These are phyloP conservation scores for Paedocypris micromegethes DNA, from an alignment of 2,797 vertebrate species.

Conservation along the genomic window DNA sequence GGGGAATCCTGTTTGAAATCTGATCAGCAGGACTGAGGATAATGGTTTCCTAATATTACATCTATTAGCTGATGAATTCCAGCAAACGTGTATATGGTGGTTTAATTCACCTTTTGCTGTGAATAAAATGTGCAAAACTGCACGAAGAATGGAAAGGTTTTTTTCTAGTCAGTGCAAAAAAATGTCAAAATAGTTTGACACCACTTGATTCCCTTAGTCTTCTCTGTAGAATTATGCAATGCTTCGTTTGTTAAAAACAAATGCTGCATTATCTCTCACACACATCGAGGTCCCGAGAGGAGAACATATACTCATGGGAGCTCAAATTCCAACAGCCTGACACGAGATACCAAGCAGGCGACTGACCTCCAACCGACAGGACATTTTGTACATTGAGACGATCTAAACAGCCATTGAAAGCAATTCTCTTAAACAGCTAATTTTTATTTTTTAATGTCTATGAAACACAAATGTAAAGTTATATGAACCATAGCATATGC, in stretches of 20 bases:
- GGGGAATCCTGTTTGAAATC: slow-evolving; percentile 71
- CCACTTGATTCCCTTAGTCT: slow-evolving; percentile 23
- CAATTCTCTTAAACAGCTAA: background rate
- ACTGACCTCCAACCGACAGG: slow-evolving; percentile 41
- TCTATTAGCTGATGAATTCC: slow-evolving; percentile 68
- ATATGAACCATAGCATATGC: too few relatives aligned
- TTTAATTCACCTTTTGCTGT: slow-evolving; percentile 30
- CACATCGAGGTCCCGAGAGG: slow-evolving; percentile 50
- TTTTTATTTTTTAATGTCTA: too few relatives aligned
- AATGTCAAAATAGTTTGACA: too few relatives aligned
- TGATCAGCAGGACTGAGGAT: slow-evolving; percentile 69
- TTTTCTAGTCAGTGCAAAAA: background rate
- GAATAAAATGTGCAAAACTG: slow-evolving; percentile 24
- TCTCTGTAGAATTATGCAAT: slow-evolving; percentile 24
- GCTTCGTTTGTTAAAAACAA: slow-evolving; percentile 44
- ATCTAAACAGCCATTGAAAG: slow-evolving; percentile 13
- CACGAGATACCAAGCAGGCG: slow-evolving; percentile 62
- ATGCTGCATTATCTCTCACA: slow-evolving; percentile 58
- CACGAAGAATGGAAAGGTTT: slow-evolving; percentile 13
- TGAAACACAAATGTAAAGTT: too few relatives aligned
- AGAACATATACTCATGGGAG: slow-evolving; percentile 37
- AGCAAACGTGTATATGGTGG: slow-evolving; percentile 52
- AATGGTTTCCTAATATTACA: slow-evolving; percentile 68
- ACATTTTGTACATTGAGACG: slow-evolving; percentile 21
- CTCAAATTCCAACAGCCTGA: slow-evolving; percentile 67